Evolutionary conservation across 2,888 invertebrate species (phyloP).

Genomic region (Coecobrya sp.): DNA sequence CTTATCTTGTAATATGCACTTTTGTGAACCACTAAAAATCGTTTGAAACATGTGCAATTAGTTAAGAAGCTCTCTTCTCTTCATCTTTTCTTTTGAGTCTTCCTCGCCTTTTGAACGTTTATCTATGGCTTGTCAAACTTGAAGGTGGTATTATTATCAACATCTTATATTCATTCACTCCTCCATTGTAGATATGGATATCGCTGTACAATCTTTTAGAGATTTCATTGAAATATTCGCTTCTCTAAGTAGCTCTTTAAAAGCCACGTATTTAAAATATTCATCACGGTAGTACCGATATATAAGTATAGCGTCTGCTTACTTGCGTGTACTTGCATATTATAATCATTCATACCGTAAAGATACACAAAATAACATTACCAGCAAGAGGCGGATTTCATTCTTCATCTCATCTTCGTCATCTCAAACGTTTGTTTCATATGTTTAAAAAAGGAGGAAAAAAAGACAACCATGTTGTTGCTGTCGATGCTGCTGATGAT

Average conservation of each 20-base stretch:
- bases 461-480: constrained; percentile 55
- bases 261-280: constrained; percentile 57
- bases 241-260: not conserved
- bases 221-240: constrained; percentile 62
- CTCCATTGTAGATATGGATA: constrained; percentile 64
- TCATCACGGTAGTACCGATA: constrained; percentile 25
- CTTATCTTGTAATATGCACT: constrained; percentile 31
- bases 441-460: constrained; percentile 63
- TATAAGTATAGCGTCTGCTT: not conserved
- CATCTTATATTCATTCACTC: constrained; percentile 9
- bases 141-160: constrained; percentile 74
- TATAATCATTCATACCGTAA: constrained; percentile 37
- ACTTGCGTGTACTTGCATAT: not conserved
- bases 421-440: constrained; percentile 58
- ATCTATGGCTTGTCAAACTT: constrained; percentile 80
- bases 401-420: constrained; percentile 57
- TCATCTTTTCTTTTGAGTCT: constrained; percentile 54
- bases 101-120: constrained; percentile 71
- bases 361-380: not conserved
- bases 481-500: constrained; percentile 42
- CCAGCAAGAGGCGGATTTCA: constrained; percentile 45
- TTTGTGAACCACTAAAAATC: constrained; percentile 71
- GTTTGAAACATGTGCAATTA: constrained; percentile 82
- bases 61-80: constrained; percentile 77
- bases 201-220: constrained; percentile 65